Percentiles rank a stretch among this genome's conserved stretches.
These are phyloP conservation scores for Harmothoe impar DNA, from an alignment of 2,888 invertebrate genomes.

Conservation along the genomic window DNA sequence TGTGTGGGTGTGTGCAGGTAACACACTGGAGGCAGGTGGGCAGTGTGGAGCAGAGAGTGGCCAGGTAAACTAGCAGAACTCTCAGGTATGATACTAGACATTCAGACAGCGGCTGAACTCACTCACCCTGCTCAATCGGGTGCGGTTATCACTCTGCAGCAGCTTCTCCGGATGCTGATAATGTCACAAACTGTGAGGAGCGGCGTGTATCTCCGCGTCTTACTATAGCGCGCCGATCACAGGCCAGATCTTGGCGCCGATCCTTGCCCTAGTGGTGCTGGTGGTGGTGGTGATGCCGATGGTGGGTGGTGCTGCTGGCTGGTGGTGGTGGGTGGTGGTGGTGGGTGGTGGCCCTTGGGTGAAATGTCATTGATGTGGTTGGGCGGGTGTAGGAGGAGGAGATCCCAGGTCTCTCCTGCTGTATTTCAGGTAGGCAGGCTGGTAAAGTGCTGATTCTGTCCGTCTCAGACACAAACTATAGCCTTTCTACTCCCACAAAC, in stretches of 20 bases:
- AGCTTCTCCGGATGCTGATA: no score
- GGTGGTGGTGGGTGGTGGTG: slow-evolving; percentile 41
- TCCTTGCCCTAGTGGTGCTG: background rate
- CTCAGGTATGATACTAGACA: no score
- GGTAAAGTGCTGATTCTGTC: background rate
- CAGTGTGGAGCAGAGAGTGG: background rate
- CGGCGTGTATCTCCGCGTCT: background rate
- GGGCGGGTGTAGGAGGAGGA: background rate
- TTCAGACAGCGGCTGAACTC: no score
- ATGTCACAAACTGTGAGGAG: background rate
- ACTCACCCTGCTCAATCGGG: no score
- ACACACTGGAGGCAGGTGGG: slow-evolving; percentile 6
- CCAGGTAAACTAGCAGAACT: background rate
- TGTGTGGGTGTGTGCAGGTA: background rate
- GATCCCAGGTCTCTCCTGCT: background rate
- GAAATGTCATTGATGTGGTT: slow-evolving; percentile 52
- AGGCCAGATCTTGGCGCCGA: background rate
- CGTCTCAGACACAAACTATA: background rate
- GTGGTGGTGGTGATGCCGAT: background rate
- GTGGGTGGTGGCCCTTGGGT: background rate
- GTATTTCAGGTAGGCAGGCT: background rate
- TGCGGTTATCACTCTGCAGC: no score
- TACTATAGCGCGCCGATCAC: background rate
- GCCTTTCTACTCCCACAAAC: background rate
- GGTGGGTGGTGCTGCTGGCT: background rate